These are phyloP conservation scores for Hiodon alosoides DNA, from an alignment of 2,113 vertebrate species.

Conservation along the genomic window DNA sequence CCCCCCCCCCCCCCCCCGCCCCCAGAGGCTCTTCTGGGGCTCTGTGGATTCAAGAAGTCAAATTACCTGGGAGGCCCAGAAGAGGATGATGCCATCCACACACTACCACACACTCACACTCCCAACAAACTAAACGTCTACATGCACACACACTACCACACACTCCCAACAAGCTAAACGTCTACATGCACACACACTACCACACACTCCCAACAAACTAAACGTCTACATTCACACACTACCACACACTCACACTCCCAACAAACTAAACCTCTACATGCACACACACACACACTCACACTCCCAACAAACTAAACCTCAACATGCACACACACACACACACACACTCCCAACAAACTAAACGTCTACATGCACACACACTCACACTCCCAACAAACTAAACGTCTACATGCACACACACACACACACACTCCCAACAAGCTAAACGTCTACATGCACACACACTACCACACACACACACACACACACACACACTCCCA, in stretches of 20 bases:
- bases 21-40: slow-evolving; percentile 79
- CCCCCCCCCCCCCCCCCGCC: too few relatives aligned
- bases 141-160: neutral
- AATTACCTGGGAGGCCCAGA: slow-evolving; percentile 84
- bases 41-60: slow-evolving; percentile 82
- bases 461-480: too few relatives aligned
- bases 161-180: neutral
- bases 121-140: neutral
- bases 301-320: neutral
- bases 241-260: neutral
- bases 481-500: too few relatives aligned
- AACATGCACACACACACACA: neutral
- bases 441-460: too few relatives aligned
- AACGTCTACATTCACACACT: too few relatives aligned
- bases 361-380: neutral
- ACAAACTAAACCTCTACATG: neutral
- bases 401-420: neutral
- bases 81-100: neutral
- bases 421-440: too few relatives aligned
- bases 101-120: neutral
- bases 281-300: neutral
- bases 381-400: neutral
- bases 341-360: neutral
- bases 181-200: neutral
- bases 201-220: neutral